Base-by-base conservation (phyloP, 2,888 invertebrate species). In the Podotricha telesiphe region DNA sequence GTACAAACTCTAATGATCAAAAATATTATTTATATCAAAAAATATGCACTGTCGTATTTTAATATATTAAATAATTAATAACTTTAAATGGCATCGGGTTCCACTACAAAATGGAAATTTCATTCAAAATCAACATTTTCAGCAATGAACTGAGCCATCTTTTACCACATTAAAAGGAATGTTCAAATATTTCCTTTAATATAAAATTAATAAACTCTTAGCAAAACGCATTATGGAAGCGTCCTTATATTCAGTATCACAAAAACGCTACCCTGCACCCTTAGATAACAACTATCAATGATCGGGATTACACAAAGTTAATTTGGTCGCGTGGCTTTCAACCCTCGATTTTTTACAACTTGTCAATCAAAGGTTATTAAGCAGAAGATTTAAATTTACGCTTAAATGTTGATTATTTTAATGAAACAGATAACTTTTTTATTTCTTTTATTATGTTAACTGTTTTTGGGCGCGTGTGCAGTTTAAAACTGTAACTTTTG, bases 281-380 rank as follows among this genome's bases (percentile, higher is more conserved):
- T 53, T 51, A 86, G 89, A 90, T 89, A 89, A 86, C 84, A 74
- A 78, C 78, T 77, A 83, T 86, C 88, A 79, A 74, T 78, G 83
- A 83, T 81, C 75, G 76, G 88, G 86, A 91, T 91, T 87, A 91
- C 90, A 88, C 77, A 77, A 85, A 90, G 89, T 91, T 89, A 91
- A 91, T 89, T 89, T 83, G 82, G 88, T 86, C 92, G 86, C 91
- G 91, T 91, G 91, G 85, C 80, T 80, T 78, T 76, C 71, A 77
- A 79, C 81, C 78, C 73, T 78, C 78, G 70, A 58, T 74, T 73
- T 72, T 76, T 82, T 79, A 73, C 69, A 61, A 72, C 73, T 75
- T 85, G 88, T 89, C 90, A 89, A 77, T 89, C 90, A 86, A 68
- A 72, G 67, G 75, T 70, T 72, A 67, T 74, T 74, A 74, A 66